These are phyloP conservation scores for Drosophila kanapiae DNA, from an alignment of 1,140 invertebrate genomes.

Conservation along the genomic window DNA sequence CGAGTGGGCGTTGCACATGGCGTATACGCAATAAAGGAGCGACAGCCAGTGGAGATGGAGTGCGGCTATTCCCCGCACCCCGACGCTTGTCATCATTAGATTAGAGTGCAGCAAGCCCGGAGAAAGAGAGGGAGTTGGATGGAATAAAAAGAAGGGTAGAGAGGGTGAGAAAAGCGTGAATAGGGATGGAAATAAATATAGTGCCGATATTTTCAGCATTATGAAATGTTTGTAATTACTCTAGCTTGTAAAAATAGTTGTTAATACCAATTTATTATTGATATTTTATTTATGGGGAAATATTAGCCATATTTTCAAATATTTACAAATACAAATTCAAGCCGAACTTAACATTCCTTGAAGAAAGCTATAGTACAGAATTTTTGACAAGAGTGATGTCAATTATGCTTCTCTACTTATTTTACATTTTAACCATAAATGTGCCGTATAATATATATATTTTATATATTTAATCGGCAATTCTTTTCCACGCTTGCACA, in stretches of 20 bases:
- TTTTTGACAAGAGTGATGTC: no score
- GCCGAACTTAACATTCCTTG: no score
- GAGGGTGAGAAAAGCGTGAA: neutral
- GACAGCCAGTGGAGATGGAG: slow-evolving; percentile 11
- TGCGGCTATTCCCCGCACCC: slow-evolving; percentile 16
- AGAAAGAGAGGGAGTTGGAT: slow-evolving; percentile 13
- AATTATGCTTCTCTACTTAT: no score
- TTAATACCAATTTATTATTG: neutral
- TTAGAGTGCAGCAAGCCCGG: slow-evolving; percentile 61
- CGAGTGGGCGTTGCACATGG: slow-evolving; percentile 25
- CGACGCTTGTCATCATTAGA: slow-evolving; percentile 79
- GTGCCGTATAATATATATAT: neutral
- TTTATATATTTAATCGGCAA: neutral
- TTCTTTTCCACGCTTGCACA: neutral
- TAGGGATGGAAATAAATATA: slow-evolving; percentile 1
- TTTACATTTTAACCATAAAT: neutral
- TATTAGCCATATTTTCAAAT: neutral
- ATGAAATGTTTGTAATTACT: accelerated
- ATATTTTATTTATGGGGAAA: neutral
- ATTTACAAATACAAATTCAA: neutral
- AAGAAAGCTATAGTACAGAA: no score
- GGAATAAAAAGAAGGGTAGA: slow-evolving; percentile 10
- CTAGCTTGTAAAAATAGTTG: neutral
- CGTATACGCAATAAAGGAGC: slow-evolving; percentile 69
- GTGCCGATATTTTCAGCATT: neutral